Conservation (phyloP, 2,888 invertebrate species). For the Dasypogon diadema region DNA sequence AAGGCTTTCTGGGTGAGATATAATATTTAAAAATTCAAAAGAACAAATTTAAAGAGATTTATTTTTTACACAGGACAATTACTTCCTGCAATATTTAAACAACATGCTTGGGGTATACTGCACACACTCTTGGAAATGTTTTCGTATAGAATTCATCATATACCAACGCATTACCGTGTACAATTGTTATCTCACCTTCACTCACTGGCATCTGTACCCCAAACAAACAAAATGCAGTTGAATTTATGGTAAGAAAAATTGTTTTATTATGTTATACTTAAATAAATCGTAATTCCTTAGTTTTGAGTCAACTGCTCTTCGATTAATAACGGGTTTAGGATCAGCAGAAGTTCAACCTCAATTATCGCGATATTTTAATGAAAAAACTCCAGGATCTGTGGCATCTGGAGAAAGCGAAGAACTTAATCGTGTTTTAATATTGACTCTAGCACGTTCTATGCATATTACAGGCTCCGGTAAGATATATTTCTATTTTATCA, state of each 20-base stretch:
- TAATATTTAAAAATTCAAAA: not conserved
- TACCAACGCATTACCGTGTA: conserved; percentile 94
- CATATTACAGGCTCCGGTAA: conserved; percentile 87
- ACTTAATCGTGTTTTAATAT: conserved; percentile 90
- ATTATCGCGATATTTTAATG: conserved; percentile 89
- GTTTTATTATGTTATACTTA: not conserved
- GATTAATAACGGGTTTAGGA: conserved; percentile 90
- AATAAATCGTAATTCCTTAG: conserved; percentile 63
- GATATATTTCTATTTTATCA: not conserved
- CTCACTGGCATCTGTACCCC: conserved; percentile 89
- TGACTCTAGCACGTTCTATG: conserved; percentile 93
- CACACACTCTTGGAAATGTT: conserved; percentile 97
- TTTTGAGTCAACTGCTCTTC: conserved; percentile 89
- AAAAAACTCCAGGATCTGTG: conserved; percentile 79
- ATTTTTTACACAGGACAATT: conserved; percentile 76
- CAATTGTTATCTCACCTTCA: conserved; percentile 93
- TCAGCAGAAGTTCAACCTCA: conserved; percentile 95
- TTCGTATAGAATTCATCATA: conserved; percentile 95
- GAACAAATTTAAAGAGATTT: too few species aligned
- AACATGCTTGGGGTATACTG: conserved; percentile 95
- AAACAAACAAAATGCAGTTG: conserved; percentile 94
- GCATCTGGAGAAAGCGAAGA: conserved; percentile 96
- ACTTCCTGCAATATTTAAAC: conserved; percentile 90
- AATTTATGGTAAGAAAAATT: conserved; percentile 79
- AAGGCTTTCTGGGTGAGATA: conserved; percentile 89